These are phyloP conservation scores for Athene noctua DNA, from an alignment of 2,113 vertebrate species.

Conservation along the genomic window DNA sequence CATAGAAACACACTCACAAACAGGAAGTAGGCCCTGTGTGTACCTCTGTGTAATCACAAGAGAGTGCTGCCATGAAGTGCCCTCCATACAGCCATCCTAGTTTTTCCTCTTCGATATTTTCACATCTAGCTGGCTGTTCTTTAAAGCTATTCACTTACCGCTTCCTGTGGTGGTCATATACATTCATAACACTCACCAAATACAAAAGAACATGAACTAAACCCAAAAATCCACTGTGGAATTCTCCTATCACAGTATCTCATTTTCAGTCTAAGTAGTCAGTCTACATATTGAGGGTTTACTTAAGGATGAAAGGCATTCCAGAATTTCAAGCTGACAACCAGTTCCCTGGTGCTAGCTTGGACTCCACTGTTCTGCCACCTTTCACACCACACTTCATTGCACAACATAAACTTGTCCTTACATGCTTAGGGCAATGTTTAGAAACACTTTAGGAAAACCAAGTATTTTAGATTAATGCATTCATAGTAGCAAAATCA, in stretches of 20 bases:
- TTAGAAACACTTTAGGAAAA: not conserved
- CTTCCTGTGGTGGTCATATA: not conserved
- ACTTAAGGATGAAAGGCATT: not conserved
- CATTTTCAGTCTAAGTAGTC: not conserved
- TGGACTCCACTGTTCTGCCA: not conserved
- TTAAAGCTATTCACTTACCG: not conserved
- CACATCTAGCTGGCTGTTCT: not conserved
- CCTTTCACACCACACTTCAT: not conserved
- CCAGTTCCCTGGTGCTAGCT: not conserved
- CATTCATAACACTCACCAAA: not conserved
- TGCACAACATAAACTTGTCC: not conserved
- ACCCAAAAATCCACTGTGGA: not conserved
- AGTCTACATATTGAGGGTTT: not conserved
- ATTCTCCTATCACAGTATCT: not conserved
- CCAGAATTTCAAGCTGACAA: not conserved
- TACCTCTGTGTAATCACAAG: not conserved
- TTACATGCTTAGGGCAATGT: not conserved
- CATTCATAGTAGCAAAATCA: not conserved
- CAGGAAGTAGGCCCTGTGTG: not conserved
- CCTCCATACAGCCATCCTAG: not conserved
- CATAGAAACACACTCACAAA: not conserved
- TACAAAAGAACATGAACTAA: not conserved
- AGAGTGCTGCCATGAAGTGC: not conserved
- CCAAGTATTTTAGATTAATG: not conserved
- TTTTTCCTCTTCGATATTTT: not conserved